Percentiles rank a stretch among this genome's conserved stretches.
phyloP scores from a whole-genome alignment of 2,797 vertebrate genomes.

The Mormyrus hasselquistii region DNA sequence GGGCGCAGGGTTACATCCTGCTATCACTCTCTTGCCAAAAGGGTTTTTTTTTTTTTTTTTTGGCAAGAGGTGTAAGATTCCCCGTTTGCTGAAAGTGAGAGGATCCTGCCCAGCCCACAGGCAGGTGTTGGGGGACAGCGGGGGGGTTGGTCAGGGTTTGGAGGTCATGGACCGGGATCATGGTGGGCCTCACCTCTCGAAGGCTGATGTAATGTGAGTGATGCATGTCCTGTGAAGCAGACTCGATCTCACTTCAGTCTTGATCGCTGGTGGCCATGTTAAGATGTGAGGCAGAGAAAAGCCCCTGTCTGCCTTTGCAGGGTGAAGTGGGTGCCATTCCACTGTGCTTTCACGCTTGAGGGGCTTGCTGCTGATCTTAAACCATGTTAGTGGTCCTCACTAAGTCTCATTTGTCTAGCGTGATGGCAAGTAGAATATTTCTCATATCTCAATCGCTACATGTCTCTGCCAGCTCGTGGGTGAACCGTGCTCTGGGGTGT shows the following conservation, averaged over 20 bases:
- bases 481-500: not conserved
- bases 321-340: not conserved
- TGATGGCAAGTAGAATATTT: not conserved
- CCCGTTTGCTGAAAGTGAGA: slow-evolving; percentile 47
- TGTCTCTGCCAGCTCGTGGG: not conserved
- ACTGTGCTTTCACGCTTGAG: not conserved
- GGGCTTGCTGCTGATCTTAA: not conserved
- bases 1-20: slow-evolving; percentile 37
- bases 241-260: not conserved
- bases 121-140: slow-evolving; percentile 26
- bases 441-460: not conserved
- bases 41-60: slow-evolving; percentile 33
- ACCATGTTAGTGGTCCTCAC: not conserved
- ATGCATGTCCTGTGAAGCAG: not conserved
- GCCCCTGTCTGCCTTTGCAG: not conserved
- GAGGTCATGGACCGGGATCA: not conserved
- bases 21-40: slow-evolving; percentile 47
- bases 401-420: not conserved
- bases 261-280: not conserved
- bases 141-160: not conserved
- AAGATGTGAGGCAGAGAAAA: not conserved
- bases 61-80: slow-evolving; percentile 46
- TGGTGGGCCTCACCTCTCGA: not conserved
- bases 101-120: slow-evolving; percentile 40
- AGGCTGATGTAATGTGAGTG: not conserved